Evolutionary conservation across 1,140 invertebrate species (phyloP).

Genomic region (Brachionus rubens): DNA sequence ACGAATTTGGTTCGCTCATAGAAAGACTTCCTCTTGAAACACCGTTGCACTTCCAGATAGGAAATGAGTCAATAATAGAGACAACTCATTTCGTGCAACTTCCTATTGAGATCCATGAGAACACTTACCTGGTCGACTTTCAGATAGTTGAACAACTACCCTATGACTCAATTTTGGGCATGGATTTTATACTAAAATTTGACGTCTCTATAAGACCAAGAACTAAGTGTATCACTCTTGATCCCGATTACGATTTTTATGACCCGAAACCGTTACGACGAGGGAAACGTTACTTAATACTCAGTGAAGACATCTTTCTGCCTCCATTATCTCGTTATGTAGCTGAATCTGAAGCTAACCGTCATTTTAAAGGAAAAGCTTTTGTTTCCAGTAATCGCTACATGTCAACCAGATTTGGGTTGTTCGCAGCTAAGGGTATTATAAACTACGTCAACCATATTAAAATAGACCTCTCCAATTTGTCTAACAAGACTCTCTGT

Average conservation of each 20-base stretch:
- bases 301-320: not conserved
- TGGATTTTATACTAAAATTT: conserved; percentile 21
- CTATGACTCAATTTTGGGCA: not conserved
- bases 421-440: not conserved
- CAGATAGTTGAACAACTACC: not conserved
- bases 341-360: not conserved
- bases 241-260: conserved; percentile 4
- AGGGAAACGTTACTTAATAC: not conserved
- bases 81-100: not conserved
- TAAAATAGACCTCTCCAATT: not conserved
- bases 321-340: not conserved
- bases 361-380: not conserved
- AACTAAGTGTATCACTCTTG: not conserved
- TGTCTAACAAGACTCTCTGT: not conserved
- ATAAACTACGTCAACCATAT: not conserved
- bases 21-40: not conserved
- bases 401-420: not conserved
- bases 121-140: not conserved
- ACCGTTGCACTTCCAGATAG: not conserved
- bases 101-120: not conserved
- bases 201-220: not conserved
- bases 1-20: not conserved
- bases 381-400: not conserved
- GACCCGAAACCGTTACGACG: not conserved
- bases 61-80: not conserved